These are phyloP conservation scores for Trisateles emortualis DNA, from an alignment of 2,888 invertebrate genomes.

Conservation along the genomic window DNA sequence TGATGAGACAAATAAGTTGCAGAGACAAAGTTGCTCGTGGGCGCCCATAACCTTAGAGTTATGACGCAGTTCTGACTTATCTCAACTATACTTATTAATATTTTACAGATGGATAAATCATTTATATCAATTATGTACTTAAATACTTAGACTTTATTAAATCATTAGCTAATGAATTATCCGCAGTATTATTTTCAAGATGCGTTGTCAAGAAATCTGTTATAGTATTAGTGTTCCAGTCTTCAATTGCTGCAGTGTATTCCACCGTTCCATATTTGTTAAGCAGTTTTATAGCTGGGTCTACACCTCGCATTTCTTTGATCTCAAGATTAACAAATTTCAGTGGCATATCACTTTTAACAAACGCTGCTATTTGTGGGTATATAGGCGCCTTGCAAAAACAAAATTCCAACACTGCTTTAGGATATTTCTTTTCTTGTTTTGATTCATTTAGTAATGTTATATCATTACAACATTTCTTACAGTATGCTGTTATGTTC, in stretches of 20 bases:
- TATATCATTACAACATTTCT: constrained; percentile 1
- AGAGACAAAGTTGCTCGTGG: too few species aligned
- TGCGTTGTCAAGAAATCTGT: neutral
- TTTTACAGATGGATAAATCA: too few species aligned
- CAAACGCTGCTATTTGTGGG: neutral
- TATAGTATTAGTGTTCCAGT: neutral
- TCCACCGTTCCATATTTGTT: neutral
- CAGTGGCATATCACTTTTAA: neutral
- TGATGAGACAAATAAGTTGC: too few species aligned
- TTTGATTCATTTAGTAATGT: neutral
- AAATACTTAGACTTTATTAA: too few species aligned
- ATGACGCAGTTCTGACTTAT: too few species aligned
- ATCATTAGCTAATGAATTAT: neutral
- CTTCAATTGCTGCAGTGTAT: neutral
- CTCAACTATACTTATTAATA: too few species aligned
- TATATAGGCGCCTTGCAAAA: neutral
- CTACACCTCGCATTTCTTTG: neutral
- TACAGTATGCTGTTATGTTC: constrained; percentile 2
- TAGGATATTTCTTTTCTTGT: neutral
- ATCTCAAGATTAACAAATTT: neutral
- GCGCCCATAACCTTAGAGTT: too few species aligned
- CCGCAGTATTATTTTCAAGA: neutral
- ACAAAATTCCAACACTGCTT: neutral
- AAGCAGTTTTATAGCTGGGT: constrained; percentile 1
- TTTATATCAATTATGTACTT: too few species aligned